Conservation (phyloP, 2,888 invertebrate genomes). For the Desoria tigrina region DNA sequence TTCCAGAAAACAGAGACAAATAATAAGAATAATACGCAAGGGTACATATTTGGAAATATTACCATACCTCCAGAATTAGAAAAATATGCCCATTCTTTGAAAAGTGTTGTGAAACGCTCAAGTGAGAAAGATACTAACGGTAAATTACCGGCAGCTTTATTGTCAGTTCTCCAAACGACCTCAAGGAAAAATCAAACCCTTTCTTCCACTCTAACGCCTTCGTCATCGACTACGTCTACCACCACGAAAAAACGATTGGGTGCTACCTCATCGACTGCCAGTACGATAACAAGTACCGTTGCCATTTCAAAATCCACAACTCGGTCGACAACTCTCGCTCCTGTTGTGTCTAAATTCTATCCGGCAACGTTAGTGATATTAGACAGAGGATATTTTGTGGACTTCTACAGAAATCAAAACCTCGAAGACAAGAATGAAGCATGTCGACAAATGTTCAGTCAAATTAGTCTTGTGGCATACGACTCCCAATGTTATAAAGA, state of each 20-base stretch:
- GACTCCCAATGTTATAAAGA: constrained; percentile 77
- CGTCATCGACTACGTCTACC: not conserved
- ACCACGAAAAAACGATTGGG: too few relatives aligned
- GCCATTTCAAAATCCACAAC: constrained; percentile 16
- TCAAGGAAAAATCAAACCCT: not conserved
- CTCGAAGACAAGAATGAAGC: constrained; percentile 66
- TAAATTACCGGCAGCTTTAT: not conserved
- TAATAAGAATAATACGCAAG: constrained; percentile 80
- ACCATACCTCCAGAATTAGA: constrained; percentile 63
- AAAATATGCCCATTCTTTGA: not conserved
- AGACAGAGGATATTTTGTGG: constrained; percentile 82
- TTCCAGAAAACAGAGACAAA: constrained; percentile 84
- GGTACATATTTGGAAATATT: constrained; percentile 94
- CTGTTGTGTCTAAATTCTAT: constrained; percentile 25
- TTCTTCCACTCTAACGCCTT: not conserved
- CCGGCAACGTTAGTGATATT: constrained; percentile 84
- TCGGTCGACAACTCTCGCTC: constrained; percentile 22
- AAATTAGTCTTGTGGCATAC: constrained; percentile 78
- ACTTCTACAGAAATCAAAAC: constrained; percentile 81
- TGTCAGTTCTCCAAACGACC: not conserved
- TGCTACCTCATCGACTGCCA: constrained; percentile 5
- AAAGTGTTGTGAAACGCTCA: not conserved
- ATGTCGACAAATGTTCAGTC: constrained; percentile 83
- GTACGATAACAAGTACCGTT: constrained; percentile 7
- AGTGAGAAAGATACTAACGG: not conserved